Conservation (phyloP, 2,797 vertebrate genomes). For the Tamandua tetradactyla region DNA sequence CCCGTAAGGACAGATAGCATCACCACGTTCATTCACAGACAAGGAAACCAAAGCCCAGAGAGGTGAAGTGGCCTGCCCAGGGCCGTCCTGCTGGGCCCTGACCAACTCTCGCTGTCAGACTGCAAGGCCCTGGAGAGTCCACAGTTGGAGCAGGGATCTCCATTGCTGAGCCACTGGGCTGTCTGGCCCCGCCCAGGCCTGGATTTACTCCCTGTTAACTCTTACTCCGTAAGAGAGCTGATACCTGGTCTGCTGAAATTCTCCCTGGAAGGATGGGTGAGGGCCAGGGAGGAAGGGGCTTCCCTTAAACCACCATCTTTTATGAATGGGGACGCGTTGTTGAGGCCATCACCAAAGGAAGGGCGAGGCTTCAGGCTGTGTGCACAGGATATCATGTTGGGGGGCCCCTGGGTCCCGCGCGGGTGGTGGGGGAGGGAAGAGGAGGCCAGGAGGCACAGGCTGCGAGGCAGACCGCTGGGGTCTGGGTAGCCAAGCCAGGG, state of each 20-base stretch:
- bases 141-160: background rate
- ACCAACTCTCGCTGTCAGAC: rapidly evolving
- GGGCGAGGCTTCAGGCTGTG: background rate
- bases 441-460: rapidly evolving
- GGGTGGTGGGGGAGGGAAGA: background rate
- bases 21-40: rapidly evolving
- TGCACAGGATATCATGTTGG: background rate
- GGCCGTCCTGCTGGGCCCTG: background rate
- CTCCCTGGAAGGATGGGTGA: background rate
- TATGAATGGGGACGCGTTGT: rapidly evolving
- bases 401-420: rapidly evolving
- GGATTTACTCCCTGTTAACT: background rate
- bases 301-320: background rate
- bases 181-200: no score
- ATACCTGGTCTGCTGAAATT: background rate
- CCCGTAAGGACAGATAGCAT: rapidly evolving
- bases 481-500: background rate
- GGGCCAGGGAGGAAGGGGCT: no score
- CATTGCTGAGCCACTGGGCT: background rate
- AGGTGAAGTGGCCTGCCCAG: background rate
- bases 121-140: rapidly evolving
- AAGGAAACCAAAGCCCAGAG: background rate
- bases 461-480: rapidly evolving
- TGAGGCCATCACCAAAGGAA: rapidly evolving
- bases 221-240: background rate